Base-by-base conservation (phyloP, 1,140 invertebrate genomes). In the Hestina assimilis region DNA sequence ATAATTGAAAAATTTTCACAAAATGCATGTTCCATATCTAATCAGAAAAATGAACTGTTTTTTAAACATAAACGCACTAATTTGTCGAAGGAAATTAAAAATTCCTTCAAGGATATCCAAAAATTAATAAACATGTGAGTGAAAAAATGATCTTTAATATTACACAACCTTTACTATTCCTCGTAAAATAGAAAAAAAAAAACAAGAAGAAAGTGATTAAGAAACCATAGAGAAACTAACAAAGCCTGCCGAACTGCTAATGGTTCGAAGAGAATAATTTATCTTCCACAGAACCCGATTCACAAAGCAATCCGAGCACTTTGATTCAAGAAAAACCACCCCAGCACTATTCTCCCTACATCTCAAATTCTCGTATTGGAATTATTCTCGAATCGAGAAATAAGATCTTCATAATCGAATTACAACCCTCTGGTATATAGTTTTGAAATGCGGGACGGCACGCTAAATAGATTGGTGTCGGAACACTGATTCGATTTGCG, bases 351-450 rank as follows among this genome's bases (percentile, higher is more conserved):
- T 69, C 72, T 79, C 73, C 75, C 72, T 57, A 73, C 68, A n/a
- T 72, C 65, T 66, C 56, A 63, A 69, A 72, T 62, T 43, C 64
- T 56, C 66, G 66, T 75, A 72, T 55, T 50, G 57, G 68, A 70
- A 73, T 77, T 69, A 72, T 75, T 70, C 68, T 67, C 61, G 64
- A 77, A 80, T 75, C 72, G 68, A 61, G 67, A 72, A 77, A 80
- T 79, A 73, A 83, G 70, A 72, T 72, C 72, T 66, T 41, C 45
- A 59, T 81, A 81, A 79, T 79, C 67, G 66, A 75, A 69, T 83
- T 80, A 81, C 62, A 52, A 66, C 65, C 73, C 78, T 59, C 63
- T 40, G 60, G 40, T 67, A 68, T 74, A 83, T 79, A 77, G 79
- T 80, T 79, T 82, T 70, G 66, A 74, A 58, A 73, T 68, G 63